Evolutionary conservation across 2,113 vertebrate genomes (phyloP).

Genomic region (Capricornis sumatraensis): DNA sequence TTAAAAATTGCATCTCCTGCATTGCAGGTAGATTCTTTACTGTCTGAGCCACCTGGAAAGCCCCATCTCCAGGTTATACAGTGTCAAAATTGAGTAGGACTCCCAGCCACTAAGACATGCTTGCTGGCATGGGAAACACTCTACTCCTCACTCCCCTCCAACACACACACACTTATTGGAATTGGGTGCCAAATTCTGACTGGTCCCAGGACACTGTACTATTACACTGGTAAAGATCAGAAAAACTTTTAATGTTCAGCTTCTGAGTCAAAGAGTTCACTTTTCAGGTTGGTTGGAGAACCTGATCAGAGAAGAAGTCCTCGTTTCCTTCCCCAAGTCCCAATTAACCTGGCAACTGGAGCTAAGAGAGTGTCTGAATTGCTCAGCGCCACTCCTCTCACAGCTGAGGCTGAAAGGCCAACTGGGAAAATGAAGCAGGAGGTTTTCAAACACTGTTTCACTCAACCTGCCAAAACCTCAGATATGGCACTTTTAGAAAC

Average conservation of each 20-base stretch:
- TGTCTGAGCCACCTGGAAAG: neutral
- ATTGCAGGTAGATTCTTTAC: neutral
- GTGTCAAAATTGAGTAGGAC: neutral
- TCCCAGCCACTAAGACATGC: neutral
- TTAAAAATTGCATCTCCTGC: neutral
- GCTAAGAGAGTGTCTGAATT: accelerated
- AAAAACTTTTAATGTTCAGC: neutral
- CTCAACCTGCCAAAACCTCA: neutral
- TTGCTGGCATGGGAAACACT: neutral
- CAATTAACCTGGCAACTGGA: neutral
- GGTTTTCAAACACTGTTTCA: neutral
- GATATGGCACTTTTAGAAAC: neutral
- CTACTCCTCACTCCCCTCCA: accelerated
- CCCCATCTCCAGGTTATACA: neutral
- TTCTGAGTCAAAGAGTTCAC: neutral
- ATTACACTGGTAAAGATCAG: neutral
- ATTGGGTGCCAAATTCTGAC: neutral
- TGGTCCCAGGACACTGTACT: neutral
- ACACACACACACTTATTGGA: neutral
- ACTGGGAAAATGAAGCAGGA: neutral
- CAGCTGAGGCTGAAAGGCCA: neutral
- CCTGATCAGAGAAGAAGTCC: neutral
- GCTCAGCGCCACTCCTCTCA: neutral
- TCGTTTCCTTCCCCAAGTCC: neutral
- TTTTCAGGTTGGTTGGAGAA: neutral